Conservation (phyloP, 2,888 invertebrate genomes). For the Macroteleia sp. region DNA sequence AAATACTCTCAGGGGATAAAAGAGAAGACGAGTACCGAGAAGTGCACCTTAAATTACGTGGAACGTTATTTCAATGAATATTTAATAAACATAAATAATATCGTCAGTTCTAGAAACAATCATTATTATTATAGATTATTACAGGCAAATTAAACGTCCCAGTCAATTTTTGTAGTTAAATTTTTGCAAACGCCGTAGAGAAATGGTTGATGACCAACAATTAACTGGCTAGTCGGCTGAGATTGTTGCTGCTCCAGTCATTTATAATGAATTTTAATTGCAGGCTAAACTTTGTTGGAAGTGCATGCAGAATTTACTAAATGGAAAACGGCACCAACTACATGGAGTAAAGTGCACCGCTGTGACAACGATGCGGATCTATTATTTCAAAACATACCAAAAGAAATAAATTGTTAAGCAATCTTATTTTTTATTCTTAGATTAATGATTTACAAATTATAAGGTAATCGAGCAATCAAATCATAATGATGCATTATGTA, state of each 20-base stretch:
- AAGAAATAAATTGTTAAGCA: no score
- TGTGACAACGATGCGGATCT: no score
- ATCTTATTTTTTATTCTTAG: no score
- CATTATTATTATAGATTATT: constrained; percentile 20
- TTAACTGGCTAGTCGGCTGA: not conserved
- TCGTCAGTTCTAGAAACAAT: constrained; percentile 14
- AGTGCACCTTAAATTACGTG: constrained; percentile 50
- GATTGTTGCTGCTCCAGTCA: constrained; percentile 23
- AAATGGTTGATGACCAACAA: constrained; percentile 3
- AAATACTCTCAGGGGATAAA: constrained; percentile 28
- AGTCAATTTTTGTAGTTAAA: not conserved
- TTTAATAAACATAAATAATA: constrained; percentile 47
- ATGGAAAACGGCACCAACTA: not conserved
- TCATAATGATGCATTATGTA: no score
- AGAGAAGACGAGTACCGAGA: constrained; percentile 14
- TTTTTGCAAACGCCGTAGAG: not conserved
- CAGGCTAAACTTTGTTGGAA: constrained; percentile 7
- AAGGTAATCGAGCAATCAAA: no score
- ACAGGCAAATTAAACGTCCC: no score
- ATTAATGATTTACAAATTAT: no score
- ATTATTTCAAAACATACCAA: no score
- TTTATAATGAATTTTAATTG: constrained; percentile 32
- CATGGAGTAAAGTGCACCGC: not conserved
- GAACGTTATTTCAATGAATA: constrained; percentile 35
- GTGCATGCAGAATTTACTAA: constrained; percentile 13